Conservation (phyloP, 2,888 invertebrate species). For the Carcina quercana region DNA sequence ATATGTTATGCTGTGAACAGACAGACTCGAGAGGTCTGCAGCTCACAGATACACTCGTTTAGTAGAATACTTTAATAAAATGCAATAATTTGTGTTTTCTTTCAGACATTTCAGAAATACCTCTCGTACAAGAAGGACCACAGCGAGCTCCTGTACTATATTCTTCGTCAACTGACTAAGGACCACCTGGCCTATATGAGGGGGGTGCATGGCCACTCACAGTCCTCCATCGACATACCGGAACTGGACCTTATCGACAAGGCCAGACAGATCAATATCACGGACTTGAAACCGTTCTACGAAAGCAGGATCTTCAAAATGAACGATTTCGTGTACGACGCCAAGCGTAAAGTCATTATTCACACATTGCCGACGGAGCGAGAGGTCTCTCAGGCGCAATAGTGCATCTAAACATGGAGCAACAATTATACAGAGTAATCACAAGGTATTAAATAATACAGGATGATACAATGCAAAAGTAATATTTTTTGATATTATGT, state of each 20-base stretch:
- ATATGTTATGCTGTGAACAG: too few relatives aligned
- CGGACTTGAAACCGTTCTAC: slow-evolving; percentile 92
- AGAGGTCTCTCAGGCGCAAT: too few relatives aligned
- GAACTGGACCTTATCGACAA: slow-evolving; percentile 78
- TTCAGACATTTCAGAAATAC: slow-evolving; percentile 94
- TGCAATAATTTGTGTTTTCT: slow-evolving; percentile 21
- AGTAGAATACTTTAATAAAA: too few relatives aligned
- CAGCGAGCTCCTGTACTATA: slow-evolving; percentile 95
- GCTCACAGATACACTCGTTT: too few relatives aligned
- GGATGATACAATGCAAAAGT: too few relatives aligned
- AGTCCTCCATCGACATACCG: slow-evolving; percentile 86
- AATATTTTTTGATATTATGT: too few relatives aligned
- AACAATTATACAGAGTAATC: too few relatives aligned
- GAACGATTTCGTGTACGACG: slow-evolving; percentile 91
- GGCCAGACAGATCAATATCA: slow-evolving; percentile 94
- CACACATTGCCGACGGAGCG: slow-evolving; percentile 88
- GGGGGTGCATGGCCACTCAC: slow-evolving; percentile 77
- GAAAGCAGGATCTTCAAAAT: slow-evolving; percentile 91
- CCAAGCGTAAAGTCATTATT: slow-evolving; percentile 87
- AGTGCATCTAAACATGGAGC: too few relatives aligned
- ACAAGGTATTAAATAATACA: too few relatives aligned
- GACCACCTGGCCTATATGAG: slow-evolving; percentile 92
- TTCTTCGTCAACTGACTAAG: slow-evolving; percentile 92
- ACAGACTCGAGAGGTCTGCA: too few relatives aligned
- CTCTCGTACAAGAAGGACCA: slow-evolving; percentile 96